phyloP scores from a whole-genome alignment of 2,113 vertebrate species.

The Malurus cyaneus region DNA sequence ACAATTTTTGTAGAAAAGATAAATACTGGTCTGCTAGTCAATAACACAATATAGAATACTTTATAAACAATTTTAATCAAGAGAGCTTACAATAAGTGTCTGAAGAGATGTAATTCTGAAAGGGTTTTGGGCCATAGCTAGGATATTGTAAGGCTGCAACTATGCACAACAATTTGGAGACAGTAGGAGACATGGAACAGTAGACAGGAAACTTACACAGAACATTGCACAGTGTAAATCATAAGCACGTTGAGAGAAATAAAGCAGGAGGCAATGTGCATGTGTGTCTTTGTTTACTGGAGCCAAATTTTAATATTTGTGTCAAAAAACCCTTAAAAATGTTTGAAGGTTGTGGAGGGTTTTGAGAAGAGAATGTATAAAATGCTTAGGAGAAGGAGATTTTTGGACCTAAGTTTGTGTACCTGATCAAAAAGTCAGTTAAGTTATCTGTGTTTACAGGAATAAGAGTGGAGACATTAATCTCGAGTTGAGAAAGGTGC shows the following conservation, averaged over 20 bases:
- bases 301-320: not conserved
- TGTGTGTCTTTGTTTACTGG: not conserved
- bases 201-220: not conserved
- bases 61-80: not conserved
- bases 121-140: not conserved
- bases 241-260: not conserved
- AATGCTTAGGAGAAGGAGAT: not conserved
- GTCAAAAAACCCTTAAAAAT: not conserved
- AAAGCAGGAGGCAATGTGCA: not conserved
- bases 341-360: not conserved
- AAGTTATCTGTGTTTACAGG: not conserved
- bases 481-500: not conserved
- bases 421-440: not conserved
- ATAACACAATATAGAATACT: not conserved
- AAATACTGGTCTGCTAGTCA: not conserved
- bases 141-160: not conserved
- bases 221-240: not conserved
- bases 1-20: not conserved
- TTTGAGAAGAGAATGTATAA: not conserved
- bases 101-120: not conserved
- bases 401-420: not conserved
- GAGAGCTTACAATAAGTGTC: not conserved
- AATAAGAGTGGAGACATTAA: not conserved
- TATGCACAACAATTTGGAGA: not conserved
- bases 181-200: not conserved